A percentile compares a stretch with the other conserved stretches of the same genome.
Conservation (phyloP, 2,113 vertebrate genomes). For the Hippocampus comes region DNA sequence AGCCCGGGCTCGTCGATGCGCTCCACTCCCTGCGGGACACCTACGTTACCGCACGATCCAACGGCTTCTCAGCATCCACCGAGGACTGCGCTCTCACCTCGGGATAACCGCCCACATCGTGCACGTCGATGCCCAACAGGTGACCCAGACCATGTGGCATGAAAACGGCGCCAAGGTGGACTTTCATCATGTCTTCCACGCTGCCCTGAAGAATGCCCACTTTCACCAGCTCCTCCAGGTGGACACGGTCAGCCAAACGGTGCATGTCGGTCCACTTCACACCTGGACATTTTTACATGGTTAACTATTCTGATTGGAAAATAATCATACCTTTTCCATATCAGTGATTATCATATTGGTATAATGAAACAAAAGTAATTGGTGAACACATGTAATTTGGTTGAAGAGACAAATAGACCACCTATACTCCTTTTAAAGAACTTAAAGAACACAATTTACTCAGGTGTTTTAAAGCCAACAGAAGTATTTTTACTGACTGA, state of each 20-base stretch:
- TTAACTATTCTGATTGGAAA: neutral
- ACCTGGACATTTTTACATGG: slow-evolving; percentile 60
- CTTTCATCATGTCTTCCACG: slow-evolving; percentile 89
- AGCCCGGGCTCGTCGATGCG: slow-evolving; percentile 82
- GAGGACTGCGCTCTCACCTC: slow-evolving; percentile 71
- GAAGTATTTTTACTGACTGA: neutral
- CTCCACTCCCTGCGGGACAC: slow-evolving; percentile 76
- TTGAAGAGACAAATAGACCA: no score
- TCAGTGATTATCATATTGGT: no score
- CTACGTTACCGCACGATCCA: neutral
- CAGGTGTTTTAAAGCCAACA: no score
- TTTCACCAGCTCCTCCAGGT: slow-evolving; percentile 87
- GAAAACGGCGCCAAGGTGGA: slow-evolving; percentile 87
- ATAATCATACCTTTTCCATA: neutral
- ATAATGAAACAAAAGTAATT: no score
- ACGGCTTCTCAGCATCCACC: neutral
- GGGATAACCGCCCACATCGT: slow-evolving; percentile 95
- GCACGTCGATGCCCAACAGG: slow-evolving; percentile 93
- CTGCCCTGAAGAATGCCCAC: slow-evolving; percentile 81
- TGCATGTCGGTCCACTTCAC: slow-evolving; percentile 95
- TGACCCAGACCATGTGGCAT: slow-evolving; percentile 97
- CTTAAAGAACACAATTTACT: no score
- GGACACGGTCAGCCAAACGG: slow-evolving; percentile 85
- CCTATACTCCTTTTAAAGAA: no score
- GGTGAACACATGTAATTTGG: no score